Evolutionary conservation across 2,113 vertebrate species (phyloP).

Genomic region (Tychaedon coryphoeus): DNA sequence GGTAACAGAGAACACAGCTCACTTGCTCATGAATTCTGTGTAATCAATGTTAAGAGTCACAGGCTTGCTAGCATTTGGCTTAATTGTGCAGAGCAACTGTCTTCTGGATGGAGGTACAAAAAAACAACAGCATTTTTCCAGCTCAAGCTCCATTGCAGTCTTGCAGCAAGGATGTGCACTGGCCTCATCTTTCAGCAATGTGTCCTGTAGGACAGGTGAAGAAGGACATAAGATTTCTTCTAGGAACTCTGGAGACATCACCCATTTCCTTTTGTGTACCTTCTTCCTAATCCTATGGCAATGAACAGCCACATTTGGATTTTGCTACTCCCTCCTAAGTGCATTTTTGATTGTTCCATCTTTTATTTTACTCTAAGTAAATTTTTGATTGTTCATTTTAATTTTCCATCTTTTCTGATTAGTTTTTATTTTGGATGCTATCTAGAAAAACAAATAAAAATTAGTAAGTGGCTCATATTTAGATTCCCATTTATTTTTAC

Average conservation of each 20-base stretch:
- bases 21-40: neutral
- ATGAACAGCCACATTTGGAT: neutral
- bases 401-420: neutral
- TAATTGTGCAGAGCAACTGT: neutral
- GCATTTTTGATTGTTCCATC: neutral
- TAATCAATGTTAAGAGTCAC: neutral
- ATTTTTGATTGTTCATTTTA: neutral
- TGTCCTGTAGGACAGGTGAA: neutral
- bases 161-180: neutral
- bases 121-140: neutral
- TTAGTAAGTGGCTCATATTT: neutral
- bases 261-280: neutral
- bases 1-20: neutral
- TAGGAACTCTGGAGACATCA: neutral
- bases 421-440: neutral
- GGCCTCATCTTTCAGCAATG: constrained; percentile 5
- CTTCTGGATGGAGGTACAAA: neutral
- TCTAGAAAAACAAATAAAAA: constrained; percentile 13
- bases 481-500: neutral
- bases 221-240: neutral
- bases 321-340: neutral
- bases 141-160: neutral
- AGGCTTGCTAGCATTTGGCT: neutral
- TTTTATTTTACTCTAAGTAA: too few relatives aligned
- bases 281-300: neutral